Evolutionary conservation across 2,888 invertebrate species (phyloP), one percentile per base, ranked within the genome.

Genomic region (Aphelenchoides bicaudatus): DNA sequence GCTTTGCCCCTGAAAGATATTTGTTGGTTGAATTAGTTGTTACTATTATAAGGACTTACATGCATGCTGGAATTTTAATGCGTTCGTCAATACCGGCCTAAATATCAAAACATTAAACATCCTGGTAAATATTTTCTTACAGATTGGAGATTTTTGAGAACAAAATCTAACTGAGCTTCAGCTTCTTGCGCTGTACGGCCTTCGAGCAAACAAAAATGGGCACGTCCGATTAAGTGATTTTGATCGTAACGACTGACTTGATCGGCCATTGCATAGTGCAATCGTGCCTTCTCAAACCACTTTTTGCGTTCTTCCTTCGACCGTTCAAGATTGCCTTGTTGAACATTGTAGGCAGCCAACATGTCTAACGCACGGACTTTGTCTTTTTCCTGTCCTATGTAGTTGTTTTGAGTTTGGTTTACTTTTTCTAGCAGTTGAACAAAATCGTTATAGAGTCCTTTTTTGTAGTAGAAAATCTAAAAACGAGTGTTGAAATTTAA

Each of bases 221-320:
- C 98, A 4, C 96, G 85, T 0, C 98, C 96, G 67, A 99, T 85
- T 65, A 99, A 86, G 85, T 99, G 98, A 81, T 93, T 93, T 88
- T 88, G 93, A 79, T 99, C 96, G 82, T 96, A 98, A 96, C 98
- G 98, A 75, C 94, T 92, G 81, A 98, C 96, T 83, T 94, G 94
- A 80, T 99, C 98, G 3, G 96, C 98, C 65, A 91, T 92, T 0
- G 92, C 92, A 80, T 96, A 99, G n/a, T 96, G 82, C 50, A 91
- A 85, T 0, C 94, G 96, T 2, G 98, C 98, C 48, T 92, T 92
- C 27, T 89, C 89, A 77, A 96, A 96, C 16, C 92, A 84, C 70
- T 96, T 94, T 62, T 90, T 86, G 61, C 81, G 81, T 79, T 90
- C 92, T 68, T 96, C 94, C 79, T 94, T 93, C 53, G 87, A 87